Evolutionary conservation across 2,113 vertebrate species (phyloP).

Genomic region (Archilochus colubris): DNA sequence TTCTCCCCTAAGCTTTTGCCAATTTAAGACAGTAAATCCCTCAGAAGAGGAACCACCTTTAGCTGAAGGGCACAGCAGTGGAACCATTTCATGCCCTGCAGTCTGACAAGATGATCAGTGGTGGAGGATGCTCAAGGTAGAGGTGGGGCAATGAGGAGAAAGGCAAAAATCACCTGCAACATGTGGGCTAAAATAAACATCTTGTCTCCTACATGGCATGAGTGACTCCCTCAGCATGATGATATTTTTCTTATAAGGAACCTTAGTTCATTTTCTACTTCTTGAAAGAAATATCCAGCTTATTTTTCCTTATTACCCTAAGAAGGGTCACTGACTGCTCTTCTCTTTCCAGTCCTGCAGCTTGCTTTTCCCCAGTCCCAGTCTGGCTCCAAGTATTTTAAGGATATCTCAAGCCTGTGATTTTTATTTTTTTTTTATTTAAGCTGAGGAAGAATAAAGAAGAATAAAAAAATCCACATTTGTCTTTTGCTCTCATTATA

Average conservation of each 20-base stretch:
- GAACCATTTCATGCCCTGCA: neutral
- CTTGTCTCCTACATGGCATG: neutral
- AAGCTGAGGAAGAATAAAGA: neutral
- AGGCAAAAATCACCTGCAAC: neutral
- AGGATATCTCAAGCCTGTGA: neutral
- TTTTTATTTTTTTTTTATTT: neutral
- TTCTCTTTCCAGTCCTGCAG: neutral
- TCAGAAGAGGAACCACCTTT: neutral
- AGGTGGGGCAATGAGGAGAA: neutral
- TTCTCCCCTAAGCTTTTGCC: neutral
- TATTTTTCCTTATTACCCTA: neutral
- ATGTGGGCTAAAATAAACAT: neutral
- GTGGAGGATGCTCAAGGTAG: neutral
- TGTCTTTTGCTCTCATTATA: neutral
- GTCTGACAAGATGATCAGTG: fast-evolving
- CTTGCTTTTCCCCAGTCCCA: neutral
- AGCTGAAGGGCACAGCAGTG: neutral
- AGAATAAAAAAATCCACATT: neutral
- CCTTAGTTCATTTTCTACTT: neutral
- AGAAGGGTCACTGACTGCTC: neutral
- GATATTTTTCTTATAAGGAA: neutral
- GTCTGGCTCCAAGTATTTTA: neutral
- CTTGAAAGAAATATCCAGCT: neutral
- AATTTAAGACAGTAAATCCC: neutral
- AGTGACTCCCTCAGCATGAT: fast-evolving